Evolutionary conservation across 1,140 invertebrate genomes (phyloP), one percentile per base, ranked within the genome.

Genomic region (Sinella curviseta): DNA sequence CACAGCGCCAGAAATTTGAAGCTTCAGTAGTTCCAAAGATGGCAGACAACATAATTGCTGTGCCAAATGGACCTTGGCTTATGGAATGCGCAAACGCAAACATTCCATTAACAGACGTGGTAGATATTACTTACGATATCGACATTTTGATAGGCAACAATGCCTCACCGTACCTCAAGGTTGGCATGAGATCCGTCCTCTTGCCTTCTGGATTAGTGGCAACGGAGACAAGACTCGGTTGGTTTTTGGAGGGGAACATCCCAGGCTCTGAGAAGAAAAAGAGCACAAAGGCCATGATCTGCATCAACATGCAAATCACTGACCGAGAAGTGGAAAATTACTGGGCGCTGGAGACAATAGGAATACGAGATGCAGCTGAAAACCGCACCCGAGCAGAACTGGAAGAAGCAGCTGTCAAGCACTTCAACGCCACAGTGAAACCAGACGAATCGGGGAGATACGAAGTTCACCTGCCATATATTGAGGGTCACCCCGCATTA

Each of bases 401-500:
- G 65, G 65, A 30, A 70, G 3, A 30, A 8, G 30, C 12, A 14
- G 31, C 65, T 14, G 3, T 16, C 12, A 30, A 14, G 12, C 65
- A 70, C 30, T 70, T 70, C 24, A 14, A 70, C 8, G 31, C 30
- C 3, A 70, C 26, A 1, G 31, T 70, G 14, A 31, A 30, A n/a
- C 26, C 26, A 31, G 28, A 31, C 12, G 28, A 30, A 14, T 4
- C 4, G 4, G 65, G 65, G 31, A 8, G 65, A 31, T 70, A 70
- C 65, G 57, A 17, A 14, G 78, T 83, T 24, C 28, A 74, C 54
- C 39, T 82, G 28, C 82, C 80, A 0, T 83, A 78, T 78, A 48
- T 78, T 0, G 20, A 76, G 4, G 79, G n/a, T 65, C 54, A 39
- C 24, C 1, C 76, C 1, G 78, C 78, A 0, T 35, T 82, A 60